Conservation (phyloP, 1,140 invertebrate genomes). For the Drosophila repleta region DNA sequence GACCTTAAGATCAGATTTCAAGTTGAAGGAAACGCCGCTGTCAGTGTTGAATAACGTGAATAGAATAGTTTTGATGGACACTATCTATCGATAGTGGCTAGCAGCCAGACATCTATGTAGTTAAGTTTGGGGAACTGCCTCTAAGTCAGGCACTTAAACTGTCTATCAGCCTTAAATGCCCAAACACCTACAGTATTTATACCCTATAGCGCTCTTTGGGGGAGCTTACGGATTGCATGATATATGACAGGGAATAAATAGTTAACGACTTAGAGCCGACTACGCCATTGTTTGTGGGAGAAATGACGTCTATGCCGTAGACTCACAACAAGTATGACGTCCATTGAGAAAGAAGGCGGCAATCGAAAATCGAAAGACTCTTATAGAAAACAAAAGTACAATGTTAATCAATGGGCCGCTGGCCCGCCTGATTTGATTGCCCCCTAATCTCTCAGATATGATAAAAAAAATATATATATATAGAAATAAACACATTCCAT, state of each 20-base stretch:
- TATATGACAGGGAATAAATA: slow-evolving; percentile 30
- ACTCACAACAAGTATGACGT: slow-evolving; percentile 37
- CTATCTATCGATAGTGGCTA: too few species aligned
- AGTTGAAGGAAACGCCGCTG: too few species aligned
- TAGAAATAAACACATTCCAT: slow-evolving; percentile 2
- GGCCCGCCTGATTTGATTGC: slow-evolving; percentile 50
- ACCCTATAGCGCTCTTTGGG: not conserved
- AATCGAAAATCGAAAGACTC: not conserved
- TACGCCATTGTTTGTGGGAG: slow-evolving; percentile 57
- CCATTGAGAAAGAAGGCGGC: slow-evolving; percentile 16
- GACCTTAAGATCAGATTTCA: too few species aligned
- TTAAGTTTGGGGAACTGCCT: not conserved
- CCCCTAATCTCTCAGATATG: slow-evolving; percentile 30
- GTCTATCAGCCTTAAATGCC: slow-evolving; percentile 27
- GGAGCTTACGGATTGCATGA: slow-evolving; percentile 35
- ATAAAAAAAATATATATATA: slow-evolving; percentile 22
- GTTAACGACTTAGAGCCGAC: not conserved
- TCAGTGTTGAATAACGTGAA: too few species aligned
- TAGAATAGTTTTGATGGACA: too few species aligned
- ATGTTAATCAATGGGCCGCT: slow-evolving; percentile 23
- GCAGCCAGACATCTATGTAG: too few species aligned
- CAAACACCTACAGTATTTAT: not conserved
- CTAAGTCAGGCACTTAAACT: slow-evolving; percentile 36
- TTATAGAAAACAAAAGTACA: slow-evolving; percentile 15
- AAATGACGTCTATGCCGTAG: slow-evolving; percentile 22